phyloP scores from a whole-genome alignment of 2,797 vertebrate species.

The Notoglanidium macrostoma region DNA sequence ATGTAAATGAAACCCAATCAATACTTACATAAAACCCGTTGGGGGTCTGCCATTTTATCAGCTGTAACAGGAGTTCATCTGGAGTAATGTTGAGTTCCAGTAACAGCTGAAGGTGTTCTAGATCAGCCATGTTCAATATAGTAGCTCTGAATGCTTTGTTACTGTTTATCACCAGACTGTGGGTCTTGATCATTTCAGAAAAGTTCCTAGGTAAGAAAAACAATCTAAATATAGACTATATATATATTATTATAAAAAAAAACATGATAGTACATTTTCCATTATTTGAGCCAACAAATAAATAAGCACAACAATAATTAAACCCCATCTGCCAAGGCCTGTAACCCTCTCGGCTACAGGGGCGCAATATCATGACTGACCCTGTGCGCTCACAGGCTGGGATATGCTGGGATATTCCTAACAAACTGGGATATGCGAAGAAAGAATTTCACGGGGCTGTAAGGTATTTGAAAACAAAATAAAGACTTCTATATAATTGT shows the following conservation, averaged over 20 bases:
- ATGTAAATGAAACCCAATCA: background rate
- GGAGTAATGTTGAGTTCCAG: slow-evolving; percentile 4
- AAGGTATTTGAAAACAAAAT: too few species aligned
- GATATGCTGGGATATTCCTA: too few species aligned
- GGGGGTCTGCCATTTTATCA: background rate
- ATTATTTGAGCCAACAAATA: background rate
- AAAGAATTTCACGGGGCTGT: too few species aligned
- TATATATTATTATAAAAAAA: background rate
- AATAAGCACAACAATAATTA: background rate
- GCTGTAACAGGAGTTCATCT: slow-evolving; percentile 9
- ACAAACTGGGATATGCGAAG: too few species aligned
- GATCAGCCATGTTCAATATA: background rate
- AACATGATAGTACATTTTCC: background rate
- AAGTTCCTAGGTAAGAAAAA: slow-evolving; percentile 1
- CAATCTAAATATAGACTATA: too few species aligned
- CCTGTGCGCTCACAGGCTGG: too few species aligned
- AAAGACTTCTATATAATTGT: too few species aligned
- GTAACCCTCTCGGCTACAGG: too few species aligned
- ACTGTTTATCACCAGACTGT: background rate
- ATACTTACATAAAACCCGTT: background rate
- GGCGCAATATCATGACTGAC: too few species aligned
- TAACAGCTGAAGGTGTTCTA: background rate
- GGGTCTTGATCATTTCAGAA: slow-evolving; percentile 11
- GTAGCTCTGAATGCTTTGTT: background rate
- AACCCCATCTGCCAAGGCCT: too few species aligned